Percentiles rank a stretch among this genome's conserved stretches.
phyloP scores from a whole-genome alignment of 2,888 invertebrate species.

The Coelinius sp. region DNA sequence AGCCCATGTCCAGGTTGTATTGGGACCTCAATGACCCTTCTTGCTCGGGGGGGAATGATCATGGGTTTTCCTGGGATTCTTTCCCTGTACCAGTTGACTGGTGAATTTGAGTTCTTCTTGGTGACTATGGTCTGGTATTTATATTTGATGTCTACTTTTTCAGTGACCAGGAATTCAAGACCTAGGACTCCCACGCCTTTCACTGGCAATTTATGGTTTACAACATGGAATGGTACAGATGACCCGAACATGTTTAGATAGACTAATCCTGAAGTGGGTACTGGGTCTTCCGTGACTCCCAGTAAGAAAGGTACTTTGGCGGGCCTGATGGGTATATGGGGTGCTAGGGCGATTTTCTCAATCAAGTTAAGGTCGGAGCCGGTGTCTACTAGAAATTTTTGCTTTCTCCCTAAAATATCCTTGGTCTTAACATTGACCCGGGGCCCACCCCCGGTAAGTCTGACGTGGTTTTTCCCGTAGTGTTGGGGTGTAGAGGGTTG shows the following conservation, averaged over 20 bases:
- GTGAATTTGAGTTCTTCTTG: neutral
- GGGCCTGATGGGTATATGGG: neutral
- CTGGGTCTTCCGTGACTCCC: neutral
- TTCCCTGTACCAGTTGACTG: neutral
- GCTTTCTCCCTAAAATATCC: neutral
- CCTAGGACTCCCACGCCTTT: neutral
- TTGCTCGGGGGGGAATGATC: neutral
- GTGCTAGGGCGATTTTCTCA: neutral
- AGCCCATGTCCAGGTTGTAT: neutral
- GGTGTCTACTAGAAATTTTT: neutral
- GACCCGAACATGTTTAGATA: neutral
- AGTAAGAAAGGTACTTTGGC: neutral
- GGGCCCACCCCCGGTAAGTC: neutral
- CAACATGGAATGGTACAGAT: neutral
- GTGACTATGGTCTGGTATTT: neutral
- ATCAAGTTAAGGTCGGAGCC: neutral
- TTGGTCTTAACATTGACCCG: neutral
- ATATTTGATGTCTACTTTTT: neutral
- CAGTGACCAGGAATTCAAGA: neutral
- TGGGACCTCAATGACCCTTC: neutral
- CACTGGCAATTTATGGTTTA: neutral
- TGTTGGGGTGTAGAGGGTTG: neutral
- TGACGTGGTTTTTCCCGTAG: neutral
- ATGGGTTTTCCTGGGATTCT: neutral
- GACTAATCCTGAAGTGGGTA: neutral